phyloP scores from a whole-genome alignment of 1,140 invertebrate genomes.

The Trissolcus basalis region DNA sequence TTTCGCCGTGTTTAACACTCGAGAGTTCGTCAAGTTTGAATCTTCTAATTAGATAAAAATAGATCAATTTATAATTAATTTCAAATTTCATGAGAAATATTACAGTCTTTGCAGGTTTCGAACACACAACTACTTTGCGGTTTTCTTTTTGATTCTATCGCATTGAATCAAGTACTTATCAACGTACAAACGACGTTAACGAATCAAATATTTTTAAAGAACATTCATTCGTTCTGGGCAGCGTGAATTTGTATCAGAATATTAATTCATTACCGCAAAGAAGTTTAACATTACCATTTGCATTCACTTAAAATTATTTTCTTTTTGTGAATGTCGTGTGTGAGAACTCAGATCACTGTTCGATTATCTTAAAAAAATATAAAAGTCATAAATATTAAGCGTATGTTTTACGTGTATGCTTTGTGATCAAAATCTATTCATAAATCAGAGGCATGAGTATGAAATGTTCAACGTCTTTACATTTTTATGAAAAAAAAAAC shows the following conservation, averaged over 20 bases:
- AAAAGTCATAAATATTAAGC: constrained; percentile 26
- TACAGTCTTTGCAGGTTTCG: constrained; percentile 37
- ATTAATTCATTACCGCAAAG: constrained; percentile 20
- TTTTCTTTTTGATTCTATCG: not conserved
- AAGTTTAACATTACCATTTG: constrained; percentile 20
- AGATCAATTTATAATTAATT: constrained; percentile 22
- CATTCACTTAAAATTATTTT: constrained; percentile 6
- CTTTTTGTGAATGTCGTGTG: constrained; percentile 19
- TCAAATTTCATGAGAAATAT: constrained; percentile 15
- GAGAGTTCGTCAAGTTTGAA: not conserved
- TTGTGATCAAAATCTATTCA: not conserved
- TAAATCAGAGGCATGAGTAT: not conserved
- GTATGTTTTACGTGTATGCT: constrained; percentile 5
- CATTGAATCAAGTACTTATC: not conserved
- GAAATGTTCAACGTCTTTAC: not conserved
- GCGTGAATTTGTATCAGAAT: not conserved
- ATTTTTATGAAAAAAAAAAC: not conserved
- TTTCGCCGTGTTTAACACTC: not conserved
- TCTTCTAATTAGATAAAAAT: constrained; percentile 22
- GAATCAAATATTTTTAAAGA: constrained; percentile 3
- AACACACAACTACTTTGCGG: constrained; percentile 35
- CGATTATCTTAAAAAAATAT: constrained; percentile 25
- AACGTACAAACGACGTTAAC: too few relatives aligned
- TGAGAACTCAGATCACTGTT: not conserved
- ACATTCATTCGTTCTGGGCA: constrained; percentile 4